Percentiles rank a stretch among this genome's conserved stretches.
Conservation (phyloP, 1,140 invertebrate genomes). For the Heliconius congener region DNA sequence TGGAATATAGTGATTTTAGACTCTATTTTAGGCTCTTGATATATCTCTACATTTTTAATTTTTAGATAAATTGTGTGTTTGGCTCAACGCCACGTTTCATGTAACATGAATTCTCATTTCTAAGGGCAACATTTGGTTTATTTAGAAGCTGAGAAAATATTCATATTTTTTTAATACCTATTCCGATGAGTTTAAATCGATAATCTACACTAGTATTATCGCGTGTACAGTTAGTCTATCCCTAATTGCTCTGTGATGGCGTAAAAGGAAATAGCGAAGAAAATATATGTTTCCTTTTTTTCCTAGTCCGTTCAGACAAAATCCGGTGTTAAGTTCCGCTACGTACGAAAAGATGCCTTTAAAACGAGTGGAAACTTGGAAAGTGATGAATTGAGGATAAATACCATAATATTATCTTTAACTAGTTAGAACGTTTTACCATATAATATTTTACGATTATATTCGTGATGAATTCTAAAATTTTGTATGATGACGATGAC, state of each 20-base stretch:
- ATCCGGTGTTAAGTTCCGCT: not conserved
- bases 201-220: not conserved
- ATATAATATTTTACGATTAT: conserved; percentile 3
- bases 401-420: too few relatives aligned
- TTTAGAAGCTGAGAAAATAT: too few relatives aligned
- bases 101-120: too few relatives aligned
- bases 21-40: too few relatives aligned
- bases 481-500: conserved; percentile 25
- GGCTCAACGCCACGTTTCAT: too few relatives aligned
- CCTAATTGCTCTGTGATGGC: not conserved
- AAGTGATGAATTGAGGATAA: too few relatives aligned
- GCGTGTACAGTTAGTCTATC: not conserved
- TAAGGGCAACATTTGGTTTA: too few relatives aligned
- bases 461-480: not conserved
- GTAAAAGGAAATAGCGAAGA: not conserved
- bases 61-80: too few relatives aligned
- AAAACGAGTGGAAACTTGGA: not conserved
- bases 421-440: not conserved
- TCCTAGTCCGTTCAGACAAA: not conserved
- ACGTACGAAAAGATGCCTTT: not conserved
- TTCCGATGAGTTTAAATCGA: too few relatives aligned
- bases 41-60: too few relatives aligned
- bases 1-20: too few relatives aligned
- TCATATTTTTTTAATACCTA: too few relatives aligned
- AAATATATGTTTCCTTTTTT: not conserved